Evolutionary conservation across 2,113 vertebrate genomes (phyloP).

Genomic region (Psammodynastes pulverulentus): DNA sequence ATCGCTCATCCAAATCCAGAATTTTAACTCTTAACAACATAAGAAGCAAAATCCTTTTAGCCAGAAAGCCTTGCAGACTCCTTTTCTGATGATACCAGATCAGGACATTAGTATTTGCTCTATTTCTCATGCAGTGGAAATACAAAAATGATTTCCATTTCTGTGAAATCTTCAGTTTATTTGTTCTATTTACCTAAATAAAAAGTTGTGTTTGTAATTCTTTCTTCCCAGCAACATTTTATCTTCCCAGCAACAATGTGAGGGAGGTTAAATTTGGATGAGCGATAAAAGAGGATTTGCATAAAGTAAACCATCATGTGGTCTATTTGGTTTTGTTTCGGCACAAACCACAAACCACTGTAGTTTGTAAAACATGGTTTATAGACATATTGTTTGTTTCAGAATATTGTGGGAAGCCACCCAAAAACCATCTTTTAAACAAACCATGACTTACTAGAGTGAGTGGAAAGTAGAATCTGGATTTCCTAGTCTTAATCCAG

Average conservation of each 20-base stretch:
- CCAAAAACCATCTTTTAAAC: background rate
- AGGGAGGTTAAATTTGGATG: background rate
- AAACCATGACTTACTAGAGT: background rate
- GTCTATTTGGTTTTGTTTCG: background rate
- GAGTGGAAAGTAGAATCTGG: background rate
- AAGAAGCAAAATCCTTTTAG: background rate
- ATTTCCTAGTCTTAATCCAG: background rate
- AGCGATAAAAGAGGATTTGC: background rate
- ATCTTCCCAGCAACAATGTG: background rate
- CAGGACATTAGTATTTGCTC: background rate
- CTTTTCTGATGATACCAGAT: background rate
- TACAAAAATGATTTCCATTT: background rate
- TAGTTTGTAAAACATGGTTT: background rate
- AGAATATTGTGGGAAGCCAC: background rate
- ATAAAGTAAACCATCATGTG: background rate
- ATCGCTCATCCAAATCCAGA: background rate
- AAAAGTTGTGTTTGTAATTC: background rate
- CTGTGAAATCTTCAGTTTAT: background rate
- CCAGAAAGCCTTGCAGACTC: background rate
- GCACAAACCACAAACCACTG: no score
- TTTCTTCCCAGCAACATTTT: background rate
- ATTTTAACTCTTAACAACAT: background rate
- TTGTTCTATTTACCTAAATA: background rate
- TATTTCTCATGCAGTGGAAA: background rate
- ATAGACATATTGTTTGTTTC: background rate